A percentile compares a stretch with the other conserved stretches of the same genome.
Conservation (phyloP, 2,113 vertebrate species). For the Microtus ochrogaster region DNA sequence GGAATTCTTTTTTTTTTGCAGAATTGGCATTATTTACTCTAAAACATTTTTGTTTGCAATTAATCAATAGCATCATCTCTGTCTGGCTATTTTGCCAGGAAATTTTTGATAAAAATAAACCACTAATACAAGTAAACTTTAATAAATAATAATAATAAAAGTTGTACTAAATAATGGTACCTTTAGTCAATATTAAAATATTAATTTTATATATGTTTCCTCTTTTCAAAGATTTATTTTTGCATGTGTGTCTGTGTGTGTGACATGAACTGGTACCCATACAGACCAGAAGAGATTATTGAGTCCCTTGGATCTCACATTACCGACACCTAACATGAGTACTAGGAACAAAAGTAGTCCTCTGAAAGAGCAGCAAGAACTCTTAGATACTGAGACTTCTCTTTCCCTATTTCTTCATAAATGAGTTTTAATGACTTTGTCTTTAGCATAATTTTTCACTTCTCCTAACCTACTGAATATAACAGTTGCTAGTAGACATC, state of each 20-base stretch:
- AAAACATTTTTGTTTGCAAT: neutral
- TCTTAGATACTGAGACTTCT: neutral
- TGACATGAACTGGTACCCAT: neutral
- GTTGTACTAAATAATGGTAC: too few species aligned
- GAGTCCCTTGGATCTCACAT: neutral
- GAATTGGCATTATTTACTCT: neutral
- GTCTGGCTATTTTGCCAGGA: neutral
- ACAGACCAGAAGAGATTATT: neutral
- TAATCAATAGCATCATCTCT: neutral
- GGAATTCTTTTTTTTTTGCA: neutral
- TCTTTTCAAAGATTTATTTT: too few species aligned
- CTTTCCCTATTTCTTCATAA: neutral
- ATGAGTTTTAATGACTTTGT: neutral
- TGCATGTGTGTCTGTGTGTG: neutral
- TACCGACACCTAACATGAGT: neutral
- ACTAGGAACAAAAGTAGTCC: neutral
- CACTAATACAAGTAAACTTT: neutral
- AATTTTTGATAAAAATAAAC: neutral
- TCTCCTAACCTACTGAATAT: neutral
- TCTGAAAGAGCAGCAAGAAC: neutral
- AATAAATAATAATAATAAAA: neutral
- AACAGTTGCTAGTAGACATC: neutral
- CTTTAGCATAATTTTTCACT: neutral
- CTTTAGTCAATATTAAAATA: too few species aligned
- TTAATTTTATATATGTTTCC: too few species aligned